These are phyloP conservation scores for Amaurobius ferox DNA, from an alignment of 2,888 invertebrate genomes.

Conservation along the genomic window DNA sequence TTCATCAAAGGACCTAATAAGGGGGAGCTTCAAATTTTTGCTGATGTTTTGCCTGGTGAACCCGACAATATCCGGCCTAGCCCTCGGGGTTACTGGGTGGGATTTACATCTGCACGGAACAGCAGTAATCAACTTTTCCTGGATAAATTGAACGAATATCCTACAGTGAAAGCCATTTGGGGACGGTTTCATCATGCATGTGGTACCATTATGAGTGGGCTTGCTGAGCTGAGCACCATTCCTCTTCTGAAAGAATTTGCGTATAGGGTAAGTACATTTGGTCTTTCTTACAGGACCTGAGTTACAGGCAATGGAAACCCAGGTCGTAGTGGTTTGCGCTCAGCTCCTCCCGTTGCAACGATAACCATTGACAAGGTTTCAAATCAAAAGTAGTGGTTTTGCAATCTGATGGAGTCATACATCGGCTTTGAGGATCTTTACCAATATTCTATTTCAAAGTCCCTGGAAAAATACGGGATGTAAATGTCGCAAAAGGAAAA, in stretches of 20 bases:
- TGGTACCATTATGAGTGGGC: constrained; percentile 36
- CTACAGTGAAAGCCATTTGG: constrained; percentile 36
- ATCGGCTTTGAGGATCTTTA: no score
- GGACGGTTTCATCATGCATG: constrained; percentile 39
- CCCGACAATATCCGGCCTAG: constrained; percentile 83
- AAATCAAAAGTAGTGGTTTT: no score
- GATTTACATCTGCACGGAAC: constrained; percentile 66
- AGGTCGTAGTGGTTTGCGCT: no score
- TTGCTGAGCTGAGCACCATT: constrained; percentile 26
- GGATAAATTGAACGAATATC: constrained; percentile 57
- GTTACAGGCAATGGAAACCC: no score
- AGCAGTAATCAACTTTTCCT: constrained; percentile 40
- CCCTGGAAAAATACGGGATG: no score
- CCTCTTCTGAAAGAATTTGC: constrained; percentile 39
- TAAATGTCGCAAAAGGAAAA: no score
- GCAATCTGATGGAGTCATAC: no score
- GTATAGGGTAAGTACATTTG: constrained; percentile 51
- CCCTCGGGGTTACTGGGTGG: constrained; percentile 78
- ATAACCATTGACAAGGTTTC: no score
- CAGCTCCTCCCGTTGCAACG: no score
- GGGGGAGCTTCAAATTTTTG: constrained; percentile 87
- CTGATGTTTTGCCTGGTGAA: constrained; percentile 83
- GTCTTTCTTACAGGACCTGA: no score
- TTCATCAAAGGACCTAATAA: constrained; percentile 88
- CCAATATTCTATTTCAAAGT: no score